Conservation (phyloP, 2,113 vertebrate species). For the Lota lota region DNA sequence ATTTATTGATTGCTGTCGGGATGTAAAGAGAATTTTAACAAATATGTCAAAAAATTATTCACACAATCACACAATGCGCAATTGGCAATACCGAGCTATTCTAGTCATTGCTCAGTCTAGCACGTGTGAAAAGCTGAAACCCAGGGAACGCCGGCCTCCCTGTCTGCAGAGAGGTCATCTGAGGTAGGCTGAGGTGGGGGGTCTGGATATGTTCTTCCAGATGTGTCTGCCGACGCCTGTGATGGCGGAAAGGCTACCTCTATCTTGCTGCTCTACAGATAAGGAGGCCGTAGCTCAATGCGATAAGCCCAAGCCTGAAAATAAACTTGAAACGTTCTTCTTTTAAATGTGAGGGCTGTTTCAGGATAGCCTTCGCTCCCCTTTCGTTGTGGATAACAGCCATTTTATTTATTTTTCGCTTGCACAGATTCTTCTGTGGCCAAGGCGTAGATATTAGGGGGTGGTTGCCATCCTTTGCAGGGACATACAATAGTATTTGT, state of each 20-base stretch:
- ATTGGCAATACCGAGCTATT: slow-evolving; percentile 2
- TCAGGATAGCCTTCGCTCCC: not conserved
- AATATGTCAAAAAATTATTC: no score
- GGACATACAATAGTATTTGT: not conserved
- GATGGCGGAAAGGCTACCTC: not conserved
- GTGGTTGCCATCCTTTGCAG: not conserved
- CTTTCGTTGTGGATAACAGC: no score
- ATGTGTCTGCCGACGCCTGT: not conserved
- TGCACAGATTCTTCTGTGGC: no score
- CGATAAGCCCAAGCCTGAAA: not conserved
- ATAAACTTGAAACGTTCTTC: not conserved
- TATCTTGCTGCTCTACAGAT: not conserved
- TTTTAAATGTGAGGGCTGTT: not conserved
- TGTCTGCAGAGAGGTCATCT: not conserved
- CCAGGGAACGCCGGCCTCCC: not conserved
- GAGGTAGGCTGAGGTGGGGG: slow-evolving; percentile 3
- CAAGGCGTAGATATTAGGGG: no score
- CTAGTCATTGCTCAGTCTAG: not conserved
- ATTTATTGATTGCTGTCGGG: no score
- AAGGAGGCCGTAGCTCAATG: not conserved
- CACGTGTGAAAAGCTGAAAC: not conserved
- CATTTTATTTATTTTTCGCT: no score
- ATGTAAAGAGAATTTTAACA: slow-evolving; percentile 18
- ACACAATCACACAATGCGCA: slow-evolving; percentile 25
- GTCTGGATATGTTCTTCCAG: not conserved